A percentile compares a stretch with the other conserved stretches of the same genome.
These are phyloP conservation scores for Pangasius djambal DNA, from an alignment of 2,797 vertebrate genomes.

Conservation along the genomic window DNA sequence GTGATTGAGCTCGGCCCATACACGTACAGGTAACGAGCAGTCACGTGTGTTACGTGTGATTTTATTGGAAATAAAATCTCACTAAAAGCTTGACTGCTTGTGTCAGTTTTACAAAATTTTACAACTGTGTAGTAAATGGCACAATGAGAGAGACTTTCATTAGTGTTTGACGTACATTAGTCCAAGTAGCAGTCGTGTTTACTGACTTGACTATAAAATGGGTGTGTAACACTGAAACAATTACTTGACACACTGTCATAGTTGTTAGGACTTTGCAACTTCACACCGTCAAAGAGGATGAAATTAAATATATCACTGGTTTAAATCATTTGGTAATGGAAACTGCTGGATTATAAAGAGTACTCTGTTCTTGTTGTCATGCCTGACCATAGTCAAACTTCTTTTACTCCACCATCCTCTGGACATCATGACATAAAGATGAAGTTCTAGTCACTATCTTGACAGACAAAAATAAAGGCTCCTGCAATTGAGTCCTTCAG, in stretches of 20 bases:
- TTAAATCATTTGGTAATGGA: background rate
- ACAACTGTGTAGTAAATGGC: background rate
- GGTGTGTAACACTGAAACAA: background rate
- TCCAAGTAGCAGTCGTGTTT: background rate
- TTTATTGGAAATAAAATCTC: background rate
- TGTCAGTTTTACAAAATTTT: background rate
- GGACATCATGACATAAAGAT: background rate
- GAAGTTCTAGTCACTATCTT: background rate
- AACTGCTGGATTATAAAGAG: background rate
- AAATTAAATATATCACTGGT: background rate
- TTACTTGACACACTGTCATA: background rate
- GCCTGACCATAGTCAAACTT: background rate
- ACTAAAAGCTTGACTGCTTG: background rate
- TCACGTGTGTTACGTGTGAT: background rate
- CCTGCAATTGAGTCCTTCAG: background rate
- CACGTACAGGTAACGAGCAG: constrained; percentile 86
- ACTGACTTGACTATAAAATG: background rate
- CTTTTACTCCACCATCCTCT: background rate
- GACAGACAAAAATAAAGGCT: background rate
- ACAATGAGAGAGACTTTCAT: background rate
- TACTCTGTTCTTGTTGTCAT: background rate
- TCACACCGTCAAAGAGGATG: background rate
- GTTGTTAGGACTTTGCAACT: background rate
- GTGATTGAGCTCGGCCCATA: constrained; percentile 90
- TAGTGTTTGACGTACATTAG: background rate